Evolutionary conservation across 2,888 invertebrate genomes (phyloP), one percentile per base, ranked within the genome.

Genomic region (Volucella zonaria): DNA sequence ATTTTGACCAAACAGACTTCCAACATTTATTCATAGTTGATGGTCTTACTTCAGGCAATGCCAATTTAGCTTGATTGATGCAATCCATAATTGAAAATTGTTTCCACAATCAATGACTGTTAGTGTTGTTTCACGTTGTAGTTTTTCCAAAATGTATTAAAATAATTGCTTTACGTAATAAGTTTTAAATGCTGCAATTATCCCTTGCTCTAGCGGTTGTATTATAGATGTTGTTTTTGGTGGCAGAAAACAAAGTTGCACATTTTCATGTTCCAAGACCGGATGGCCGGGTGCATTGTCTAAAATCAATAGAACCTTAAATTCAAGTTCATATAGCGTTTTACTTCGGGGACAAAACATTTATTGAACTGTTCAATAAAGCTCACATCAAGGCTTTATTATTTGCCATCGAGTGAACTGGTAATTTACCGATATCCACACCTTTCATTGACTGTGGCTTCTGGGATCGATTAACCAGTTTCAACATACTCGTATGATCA

Each of bases 161-260:
- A 87, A 87, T 42, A 71, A 52, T 62, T 58, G 52, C 62, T 86
- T 88, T 3, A 88, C 64, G 75, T 88, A 89, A 54, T 87, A 82
- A 56, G 87, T 87, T 77, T 89, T 89, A 82, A 89, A 89, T 56
- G 87, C 87, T 78, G 88, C 76, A 79, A 88, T 89, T 70, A 88
- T 88, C 56, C 88, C 88, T 87, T 89, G 88, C 78, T 89, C 87
- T 75, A 18, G 18, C 2, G 2, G 18, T n/a, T n/a, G n/a, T n/a
- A n/a, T n/a, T n/a, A n/a, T n/a, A n/a, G n/a, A n/a, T n/a, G n/a
- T n/a, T n/a, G n/a, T n/a, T n/a, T n/a, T n/a, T n/a, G n/a, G n/a
- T n/a, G n/a, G n/a, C n/a, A n/a, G n/a, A n/a, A n/a, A n/a, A n/a
- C n/a, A n/a, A n/a, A n/a, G n/a, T n/a, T n/a, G n/a, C 51, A 56